Base-by-base conservation (phyloP, 2,113 vertebrate species). In the Camelus dromedarius region DNA sequence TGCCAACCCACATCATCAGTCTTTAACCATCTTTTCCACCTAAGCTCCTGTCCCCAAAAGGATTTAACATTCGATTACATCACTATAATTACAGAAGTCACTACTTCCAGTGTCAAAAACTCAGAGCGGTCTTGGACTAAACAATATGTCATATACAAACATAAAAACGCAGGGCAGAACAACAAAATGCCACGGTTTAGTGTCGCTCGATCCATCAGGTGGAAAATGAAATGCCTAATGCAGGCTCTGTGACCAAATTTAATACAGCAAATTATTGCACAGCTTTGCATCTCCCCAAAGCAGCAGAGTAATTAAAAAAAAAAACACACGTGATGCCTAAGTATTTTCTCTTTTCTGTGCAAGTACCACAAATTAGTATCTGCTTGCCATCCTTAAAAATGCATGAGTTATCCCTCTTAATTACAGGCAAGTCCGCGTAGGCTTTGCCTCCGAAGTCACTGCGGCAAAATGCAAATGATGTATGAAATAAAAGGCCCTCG, bases 391-490 rank as follows among this genome's bases (percentile, higher is more conserved):
- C 28, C 20, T 75, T 69, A 64, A 50, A 54, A 75, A 54, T 35
- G 69, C 64, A 64, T 85, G 73, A 80, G 82, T 76, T 69, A 87
- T 35, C 46, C 30, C 8, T 93, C 80, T 66, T 82, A 64, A 85
- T 86, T 35, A 18, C 52, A 95, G 86, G 64, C 67, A 70, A 80
- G 56, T 30, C 42, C 35, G 16, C 5, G 2, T 54, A 52, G 83
- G 67, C 82, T 79, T 46, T 87, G 80, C 58, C 67, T 93, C 75
- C 5, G 54, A 66, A 87, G 62, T 80, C 72, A 94, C 91, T 89
- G 87, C 72, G 22, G 77, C 69, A 88, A 81, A 95, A 89, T 56
- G 86, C 84, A 86, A 93, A 92, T 66, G 52, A 58, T 62, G 72
- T 12, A 11, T 22, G 67, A 77, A 91, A 67, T 50, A 6, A 46